These are phyloP conservation scores for Dicaeum eximium DNA, from an alignment of 2,113 vertebrate genomes.

Conservation along the genomic window DNA sequence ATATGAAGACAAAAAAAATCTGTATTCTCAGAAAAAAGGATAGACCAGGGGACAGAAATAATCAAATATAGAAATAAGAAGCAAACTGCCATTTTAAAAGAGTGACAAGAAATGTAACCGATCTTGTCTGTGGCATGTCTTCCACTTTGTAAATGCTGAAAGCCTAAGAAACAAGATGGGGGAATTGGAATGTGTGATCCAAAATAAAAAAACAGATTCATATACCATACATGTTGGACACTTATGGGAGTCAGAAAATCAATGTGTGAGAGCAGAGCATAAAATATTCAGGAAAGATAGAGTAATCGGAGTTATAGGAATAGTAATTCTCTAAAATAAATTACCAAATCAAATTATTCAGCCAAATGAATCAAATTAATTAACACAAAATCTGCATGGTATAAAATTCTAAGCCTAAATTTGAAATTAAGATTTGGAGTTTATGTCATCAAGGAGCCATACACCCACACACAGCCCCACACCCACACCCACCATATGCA, in stretches of 20 bases:
- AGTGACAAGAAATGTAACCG: neutral
- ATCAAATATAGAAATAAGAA: neutral
- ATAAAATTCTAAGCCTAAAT: neutral
- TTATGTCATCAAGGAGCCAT: neutral
- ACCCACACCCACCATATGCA: neutral
- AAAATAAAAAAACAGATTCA: neutral
- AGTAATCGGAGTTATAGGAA: neutral
- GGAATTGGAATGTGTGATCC: neutral
- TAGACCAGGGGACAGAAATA: neutral
- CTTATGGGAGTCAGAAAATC: neutral
- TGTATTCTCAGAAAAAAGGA: neutral
- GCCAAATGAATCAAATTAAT: too few species aligned
- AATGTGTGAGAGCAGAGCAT: neutral
- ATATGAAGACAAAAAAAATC: neutral
- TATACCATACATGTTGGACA: neutral
- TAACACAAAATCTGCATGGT: neutral
- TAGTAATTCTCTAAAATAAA: neutral
- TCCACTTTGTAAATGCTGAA: neutral
- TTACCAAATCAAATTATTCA: neutral
- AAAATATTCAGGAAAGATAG: neutral
- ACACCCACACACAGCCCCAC: neutral
- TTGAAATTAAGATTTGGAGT: neutral
- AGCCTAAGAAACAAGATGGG: neutral
- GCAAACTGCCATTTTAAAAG: neutral
- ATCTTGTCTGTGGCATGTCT: neutral